phyloP scores from a whole-genome alignment of 2,113 vertebrate species.

The Salvelinus fontinalis region DNA sequence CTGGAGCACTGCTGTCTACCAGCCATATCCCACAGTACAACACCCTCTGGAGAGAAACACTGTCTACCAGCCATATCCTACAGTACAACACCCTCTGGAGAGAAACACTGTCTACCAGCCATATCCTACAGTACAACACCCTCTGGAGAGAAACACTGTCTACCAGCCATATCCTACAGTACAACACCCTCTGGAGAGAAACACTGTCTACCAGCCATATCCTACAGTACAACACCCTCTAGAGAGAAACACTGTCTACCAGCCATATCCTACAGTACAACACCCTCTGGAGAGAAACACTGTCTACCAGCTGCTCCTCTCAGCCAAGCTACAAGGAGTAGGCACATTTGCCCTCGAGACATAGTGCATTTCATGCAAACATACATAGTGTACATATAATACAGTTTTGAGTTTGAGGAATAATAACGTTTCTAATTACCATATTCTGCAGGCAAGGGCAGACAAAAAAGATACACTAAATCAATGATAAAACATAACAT shows the following conservation, averaged over 20 bases:
- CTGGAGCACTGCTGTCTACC: neutral
- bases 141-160: too few species aligned
- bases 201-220: too few species aligned
- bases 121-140: too few species aligned
- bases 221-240: too few species aligned
- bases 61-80: neutral
- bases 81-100: conserved; percentile 26
- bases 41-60: conserved; percentile 31
- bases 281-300: too few species aligned
- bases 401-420: neutral
- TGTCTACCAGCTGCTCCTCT: too few species aligned
- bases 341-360: neutral
- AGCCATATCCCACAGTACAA: neutral
- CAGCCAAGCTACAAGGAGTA: neutral
- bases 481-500: neutral
- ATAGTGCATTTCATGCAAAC: neutral
- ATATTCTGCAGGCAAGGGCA: too few species aligned
- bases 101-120: neutral
- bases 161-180: too few species aligned
- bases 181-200: too few species aligned
- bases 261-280: too few species aligned
- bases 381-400: neutral
- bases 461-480: too few species aligned
- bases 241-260: too few species aligned
- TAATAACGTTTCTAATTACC: neutral